These are phyloP conservation scores for Hybos culiciformis DNA, from an alignment of 2,888 invertebrate genomes.

Conservation along the genomic window DNA sequence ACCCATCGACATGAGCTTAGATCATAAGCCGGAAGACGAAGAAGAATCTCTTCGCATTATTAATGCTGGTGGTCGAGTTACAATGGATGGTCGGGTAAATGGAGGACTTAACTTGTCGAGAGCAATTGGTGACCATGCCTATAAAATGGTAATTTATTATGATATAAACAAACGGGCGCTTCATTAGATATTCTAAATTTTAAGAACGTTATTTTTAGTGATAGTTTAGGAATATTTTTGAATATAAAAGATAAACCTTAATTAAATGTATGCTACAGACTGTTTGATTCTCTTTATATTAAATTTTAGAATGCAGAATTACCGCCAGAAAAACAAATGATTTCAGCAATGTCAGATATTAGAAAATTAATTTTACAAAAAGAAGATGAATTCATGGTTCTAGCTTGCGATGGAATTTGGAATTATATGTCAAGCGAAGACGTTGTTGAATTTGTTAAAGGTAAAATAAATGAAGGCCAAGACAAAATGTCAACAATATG, in stretches of 20 bases:
- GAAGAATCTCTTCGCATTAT: slow-evolving; percentile 70
- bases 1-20: slow-evolving; percentile 86
- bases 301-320: slow-evolving; percentile 52
- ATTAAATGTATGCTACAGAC: neutral
- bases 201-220: neutral
- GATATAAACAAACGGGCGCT: neutral
- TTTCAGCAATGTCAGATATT: slow-evolving; percentile 87
- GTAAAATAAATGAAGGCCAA: slow-evolving; percentile 49
- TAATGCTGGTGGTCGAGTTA: slow-evolving; percentile 88
- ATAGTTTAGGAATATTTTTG: too few relatives aligned
- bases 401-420: slow-evolving; percentile 97
- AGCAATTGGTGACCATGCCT: slow-evolving; percentile 92
- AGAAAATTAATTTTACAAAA: slow-evolving; percentile 61
- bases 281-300: neutral
- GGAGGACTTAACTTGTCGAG: slow-evolving; percentile 92
- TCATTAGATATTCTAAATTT: neutral
- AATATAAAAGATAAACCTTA: too few relatives aligned
- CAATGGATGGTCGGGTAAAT: slow-evolving; percentile 85
- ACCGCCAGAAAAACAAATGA: slow-evolving; percentile 85
- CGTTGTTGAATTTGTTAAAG: slow-evolving; percentile 78
- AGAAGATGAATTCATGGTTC: slow-evolving; percentile 82
- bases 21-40: slow-evolving; percentile 95
- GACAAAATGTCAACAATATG: slow-evolving; percentile 74
- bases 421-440: slow-evolving; percentile 94
- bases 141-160: slow-evolving; percentile 46